Conservation (phyloP, 2,888 invertebrate species). For the Abrostola triplasia region DNA sequence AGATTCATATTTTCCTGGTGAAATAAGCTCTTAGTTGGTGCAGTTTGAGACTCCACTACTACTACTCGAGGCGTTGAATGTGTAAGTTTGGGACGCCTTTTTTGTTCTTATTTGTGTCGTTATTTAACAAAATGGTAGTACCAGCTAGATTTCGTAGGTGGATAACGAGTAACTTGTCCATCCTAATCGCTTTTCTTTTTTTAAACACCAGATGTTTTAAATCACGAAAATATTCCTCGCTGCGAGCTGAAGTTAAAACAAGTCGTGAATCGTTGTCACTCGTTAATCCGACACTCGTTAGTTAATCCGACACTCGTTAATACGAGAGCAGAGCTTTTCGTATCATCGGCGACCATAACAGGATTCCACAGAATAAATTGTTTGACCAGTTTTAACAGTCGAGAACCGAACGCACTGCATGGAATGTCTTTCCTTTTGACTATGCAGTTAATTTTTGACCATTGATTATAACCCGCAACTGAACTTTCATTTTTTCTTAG, state of each 20-base stretch:
- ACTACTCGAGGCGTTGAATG: conserved; percentile 1
- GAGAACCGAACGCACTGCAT: background rate
- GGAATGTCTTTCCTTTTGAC: too few relatives aligned
- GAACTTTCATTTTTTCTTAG: too few relatives aligned
- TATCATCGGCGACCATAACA: background rate
- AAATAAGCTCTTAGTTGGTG: too few relatives aligned
- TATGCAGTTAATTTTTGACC: too few relatives aligned
- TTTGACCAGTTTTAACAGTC: background rate
- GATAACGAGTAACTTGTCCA: conserved; percentile 1
- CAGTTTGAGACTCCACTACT: too few relatives aligned
- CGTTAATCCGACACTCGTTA: too few relatives aligned
- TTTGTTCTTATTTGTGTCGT: background rate
- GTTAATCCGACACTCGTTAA: too few relatives aligned
- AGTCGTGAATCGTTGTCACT: conserved; percentile 3
- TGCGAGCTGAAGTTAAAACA: conserved; percentile 9
- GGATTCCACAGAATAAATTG: background rate
- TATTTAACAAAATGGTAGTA: background rate
- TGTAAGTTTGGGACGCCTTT: background rate
- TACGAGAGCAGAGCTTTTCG: conserved; percentile 3
- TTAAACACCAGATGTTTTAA: conserved; percentile 6
- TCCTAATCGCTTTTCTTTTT: background rate
- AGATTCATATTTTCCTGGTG: too few relatives aligned
- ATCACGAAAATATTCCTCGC: conserved; percentile 14
- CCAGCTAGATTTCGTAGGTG: background rate
- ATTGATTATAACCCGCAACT: too few relatives aligned